A percentile compares a stretch with the other conserved stretches of the same genome.
phyloP scores from a whole-genome alignment of 1,140 invertebrate genomes.

The Steinernema khuongi region DNA sequence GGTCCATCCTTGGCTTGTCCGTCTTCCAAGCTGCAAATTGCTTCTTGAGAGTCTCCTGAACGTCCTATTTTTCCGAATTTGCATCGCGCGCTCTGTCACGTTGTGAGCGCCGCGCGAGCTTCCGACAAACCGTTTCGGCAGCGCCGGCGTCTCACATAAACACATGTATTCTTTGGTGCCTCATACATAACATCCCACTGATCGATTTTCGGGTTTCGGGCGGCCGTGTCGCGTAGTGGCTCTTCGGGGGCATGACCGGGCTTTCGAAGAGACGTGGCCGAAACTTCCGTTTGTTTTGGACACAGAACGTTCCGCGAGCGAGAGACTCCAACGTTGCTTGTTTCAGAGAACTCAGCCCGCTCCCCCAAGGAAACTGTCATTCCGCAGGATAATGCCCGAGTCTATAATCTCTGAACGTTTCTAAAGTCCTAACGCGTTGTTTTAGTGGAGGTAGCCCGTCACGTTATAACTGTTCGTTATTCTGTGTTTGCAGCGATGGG shows the following conservation, averaged over 20 bases:
- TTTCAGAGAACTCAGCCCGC: not conserved
- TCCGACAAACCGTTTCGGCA: too few species aligned
- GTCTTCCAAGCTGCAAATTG: too few species aligned
- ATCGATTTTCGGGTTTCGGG: not conserved
- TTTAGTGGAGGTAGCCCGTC: not conserved
- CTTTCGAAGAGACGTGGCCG: too few species aligned
- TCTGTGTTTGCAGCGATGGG: constrained; percentile 1
- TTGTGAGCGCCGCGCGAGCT: too few species aligned
- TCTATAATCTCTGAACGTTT: not conserved
- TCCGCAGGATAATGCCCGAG: not conserved
- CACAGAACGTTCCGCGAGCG: too few species aligned
- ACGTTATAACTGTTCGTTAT: not conserved
- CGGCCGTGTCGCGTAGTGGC: not conserved
- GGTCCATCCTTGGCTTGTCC: too few species aligned
- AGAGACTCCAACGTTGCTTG: not conserved
- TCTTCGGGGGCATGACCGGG: not conserved
- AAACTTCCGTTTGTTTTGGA: too few species aligned
- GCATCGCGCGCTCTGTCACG: too few species aligned
- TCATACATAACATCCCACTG: not conserved
- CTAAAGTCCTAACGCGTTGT: not conserved
- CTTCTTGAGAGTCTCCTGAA: too few species aligned
- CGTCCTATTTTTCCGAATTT: too few species aligned
- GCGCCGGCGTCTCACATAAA: too few species aligned
- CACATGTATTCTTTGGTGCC: not conserved
- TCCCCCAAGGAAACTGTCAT: too few species aligned